Percentiles rank a stretch among this genome's conserved stretches.
phyloP scores from a whole-genome alignment of 2,888 invertebrate genomes.

The Cryptophagus acutangulus region DNA sequence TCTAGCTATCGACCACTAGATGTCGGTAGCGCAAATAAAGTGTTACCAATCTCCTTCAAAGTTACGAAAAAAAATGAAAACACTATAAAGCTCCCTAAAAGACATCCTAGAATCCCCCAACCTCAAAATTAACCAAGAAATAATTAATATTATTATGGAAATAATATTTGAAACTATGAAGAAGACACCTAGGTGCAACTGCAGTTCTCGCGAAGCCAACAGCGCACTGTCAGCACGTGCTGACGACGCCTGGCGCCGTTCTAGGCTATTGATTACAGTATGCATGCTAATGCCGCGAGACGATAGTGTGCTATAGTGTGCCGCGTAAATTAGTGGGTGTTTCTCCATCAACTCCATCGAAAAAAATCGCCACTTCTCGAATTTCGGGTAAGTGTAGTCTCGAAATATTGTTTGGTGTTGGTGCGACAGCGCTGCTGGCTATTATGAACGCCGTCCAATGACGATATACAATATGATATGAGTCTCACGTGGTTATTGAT shows the following conservation, averaged over 20 bases:
- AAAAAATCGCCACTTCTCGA: background rate
- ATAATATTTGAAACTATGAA: too few relatives aligned
- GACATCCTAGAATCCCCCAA: too few relatives aligned
- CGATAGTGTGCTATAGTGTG: slow-evolving; percentile 30
- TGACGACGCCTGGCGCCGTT: slow-evolving; percentile 28
- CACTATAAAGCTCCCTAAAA: too few relatives aligned
- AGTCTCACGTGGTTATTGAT: slow-evolving; percentile 46
- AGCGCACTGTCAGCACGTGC: slow-evolving; percentile 29
- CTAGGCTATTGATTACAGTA: slow-evolving; percentile 43
- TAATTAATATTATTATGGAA: too few relatives aligned
- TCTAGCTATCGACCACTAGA: too few relatives aligned
- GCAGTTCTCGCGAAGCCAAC: too few relatives aligned
- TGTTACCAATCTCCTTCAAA: too few relatives aligned
- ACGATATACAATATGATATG: slow-evolving; percentile 48
- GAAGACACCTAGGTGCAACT: too few relatives aligned
- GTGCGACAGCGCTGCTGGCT: slow-evolving; percentile 16
- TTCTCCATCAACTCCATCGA: slow-evolving; percentile 19
- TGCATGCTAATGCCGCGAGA: slow-evolving; percentile 44
- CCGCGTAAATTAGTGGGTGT: too few relatives aligned
- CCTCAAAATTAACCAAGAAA: too few relatives aligned
- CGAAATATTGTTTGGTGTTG: slow-evolving; percentile 18
- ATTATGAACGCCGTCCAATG: slow-evolving; percentile 44
- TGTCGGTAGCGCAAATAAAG: too few relatives aligned
- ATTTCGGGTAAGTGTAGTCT: background rate
- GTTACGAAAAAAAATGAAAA: too few relatives aligned